Percentiles rank a stretch among this genome's conserved stretches.
phyloP scores from a whole-genome alignment of 1,140 invertebrate species.

The Drosophila parabipectinata region DNA sequence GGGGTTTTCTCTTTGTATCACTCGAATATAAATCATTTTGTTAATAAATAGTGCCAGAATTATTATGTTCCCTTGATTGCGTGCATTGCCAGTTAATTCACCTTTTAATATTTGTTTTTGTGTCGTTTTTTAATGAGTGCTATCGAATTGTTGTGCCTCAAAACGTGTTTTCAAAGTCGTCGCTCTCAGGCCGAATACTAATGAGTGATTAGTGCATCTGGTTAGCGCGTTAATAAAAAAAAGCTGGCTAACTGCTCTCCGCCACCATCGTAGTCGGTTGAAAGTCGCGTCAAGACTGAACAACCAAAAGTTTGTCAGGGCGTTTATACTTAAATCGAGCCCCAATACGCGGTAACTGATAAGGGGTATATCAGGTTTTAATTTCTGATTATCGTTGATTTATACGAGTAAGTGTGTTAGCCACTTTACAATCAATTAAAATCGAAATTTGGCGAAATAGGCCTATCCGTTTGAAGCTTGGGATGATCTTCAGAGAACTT shows the following conservation, averaged over 20 bases:
- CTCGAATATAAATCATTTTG: not conserved
- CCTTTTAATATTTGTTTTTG: conserved; percentile 44
- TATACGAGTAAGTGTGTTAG: not conserved
- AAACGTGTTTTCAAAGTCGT: conserved; percentile 51
- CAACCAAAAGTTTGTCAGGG: conserved; percentile 3
- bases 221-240: conserved; percentile 1
- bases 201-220: conserved; percentile 36
- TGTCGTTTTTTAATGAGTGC: conserved; percentile 12
- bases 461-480: not conserved
- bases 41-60: not conserved
- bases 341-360: conserved; percentile 18
- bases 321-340: conserved; percentile 19
- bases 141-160: conserved; percentile 18
- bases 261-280: conserved; percentile 51
- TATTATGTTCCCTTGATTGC: conserved; percentile 14
- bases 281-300: conserved; percentile 53
- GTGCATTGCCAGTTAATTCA: conserved; percentile 51
- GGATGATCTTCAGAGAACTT: not conserved
- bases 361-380: conserved; percentile 13
- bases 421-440: not conserved
- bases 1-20: not conserved
- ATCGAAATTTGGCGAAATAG: not conserved
- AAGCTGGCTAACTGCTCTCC: conserved; percentile 19
- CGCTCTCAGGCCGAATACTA: conserved; percentile 30
- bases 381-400: not conserved